Base-by-base conservation (phyloP, 2,888 invertebrate species). In the Acanthosepion pharaonis region DNA sequence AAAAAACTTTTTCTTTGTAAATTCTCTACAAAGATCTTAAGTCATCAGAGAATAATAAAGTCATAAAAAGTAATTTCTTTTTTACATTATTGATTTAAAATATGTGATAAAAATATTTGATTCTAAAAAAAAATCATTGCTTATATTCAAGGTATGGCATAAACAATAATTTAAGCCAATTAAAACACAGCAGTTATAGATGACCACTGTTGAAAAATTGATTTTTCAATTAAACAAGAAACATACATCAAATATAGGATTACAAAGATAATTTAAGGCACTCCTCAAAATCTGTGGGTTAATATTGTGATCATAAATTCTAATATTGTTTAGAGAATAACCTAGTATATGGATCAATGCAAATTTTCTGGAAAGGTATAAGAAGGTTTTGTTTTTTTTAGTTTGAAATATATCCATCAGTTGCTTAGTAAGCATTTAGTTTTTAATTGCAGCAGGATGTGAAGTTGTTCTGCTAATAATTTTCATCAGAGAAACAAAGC, bases 371-470 rank as follows among this genome's bases (percentile, higher is more conserved):
- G n/a, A 33, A n/a, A n/a, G n/a, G 8, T 15, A 5, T 33, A n/a
- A 78, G n/a, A 78, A n/a, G n/a, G 78, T 3, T n/a, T 3, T 78
- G 3, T 78, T 11, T 78, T 11, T 78, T n/a, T 78, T 6, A 25
- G 64, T 78, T 78, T 78, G 6, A 11, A 78, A 33, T 33, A 78
- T 78, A 15, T 78, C n/a, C n/a, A 78, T 78, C n/a, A 78, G 78
- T 78, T 78, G 78, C 78, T 78, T 78, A 78, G 78, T 78, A 78
- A 78, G 78, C 78, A 78, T 78, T 78, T n/a, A 15, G n/a, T 78
- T 78, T 78, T n/a, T 78, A n/a, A 78, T 78, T 78, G 78, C 78
- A 78, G 78, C 78, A 33, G 78, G 33, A 78, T 33, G 78, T 78
- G n/a, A n/a, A 33, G n/a, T 78, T 33, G n/a, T 78, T 78, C 78